Conservation (phyloP, 2,113 vertebrate species). For the Cynoglossus semilaevis region DNA sequence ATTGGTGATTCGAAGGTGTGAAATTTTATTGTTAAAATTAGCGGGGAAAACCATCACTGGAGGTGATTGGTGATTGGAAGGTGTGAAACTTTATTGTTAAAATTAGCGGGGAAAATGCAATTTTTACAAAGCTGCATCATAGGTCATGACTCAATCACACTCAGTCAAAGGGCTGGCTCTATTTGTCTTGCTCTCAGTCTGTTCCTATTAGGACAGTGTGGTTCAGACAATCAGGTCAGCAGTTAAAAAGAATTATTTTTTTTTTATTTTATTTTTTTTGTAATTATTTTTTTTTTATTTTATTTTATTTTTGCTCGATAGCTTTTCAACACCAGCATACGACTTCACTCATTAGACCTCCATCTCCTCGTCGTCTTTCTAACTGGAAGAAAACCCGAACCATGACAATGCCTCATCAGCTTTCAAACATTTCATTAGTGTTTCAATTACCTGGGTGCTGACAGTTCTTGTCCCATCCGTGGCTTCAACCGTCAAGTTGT, state of each 20-base stretch:
- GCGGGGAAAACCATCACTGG: too few species aligned
- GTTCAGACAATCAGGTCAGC: not conserved
- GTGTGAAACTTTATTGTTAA: too few species aligned
- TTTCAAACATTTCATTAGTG: conserved; percentile 63
- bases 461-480: conserved; percentile 91
- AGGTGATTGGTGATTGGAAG: too few species aligned
- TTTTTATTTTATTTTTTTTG: too few species aligned
- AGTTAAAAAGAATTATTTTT: not conserved
- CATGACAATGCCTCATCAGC: conserved; percentile 63
- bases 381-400: conserved; percentile 32
- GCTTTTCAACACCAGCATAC: conserved; percentile 14
- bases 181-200: not conserved
- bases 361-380: conserved; percentile 10
- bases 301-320: not conserved
- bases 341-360: conserved; percentile 41
- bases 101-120: too few species aligned
- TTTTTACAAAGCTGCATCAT: too few species aligned
- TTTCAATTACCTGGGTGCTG: conserved; percentile 89
- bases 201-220: not conserved
- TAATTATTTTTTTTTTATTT: too few species aligned
- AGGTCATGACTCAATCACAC: not conserved
- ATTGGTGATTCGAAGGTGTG: too few species aligned
- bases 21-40: too few species aligned
- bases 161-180: not conserved
- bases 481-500: conserved; percentile 96